Evolutionary conservation across 1,140 invertebrate species (phyloP).

Genomic region (Gyrodactylus bullatarudis): DNA sequence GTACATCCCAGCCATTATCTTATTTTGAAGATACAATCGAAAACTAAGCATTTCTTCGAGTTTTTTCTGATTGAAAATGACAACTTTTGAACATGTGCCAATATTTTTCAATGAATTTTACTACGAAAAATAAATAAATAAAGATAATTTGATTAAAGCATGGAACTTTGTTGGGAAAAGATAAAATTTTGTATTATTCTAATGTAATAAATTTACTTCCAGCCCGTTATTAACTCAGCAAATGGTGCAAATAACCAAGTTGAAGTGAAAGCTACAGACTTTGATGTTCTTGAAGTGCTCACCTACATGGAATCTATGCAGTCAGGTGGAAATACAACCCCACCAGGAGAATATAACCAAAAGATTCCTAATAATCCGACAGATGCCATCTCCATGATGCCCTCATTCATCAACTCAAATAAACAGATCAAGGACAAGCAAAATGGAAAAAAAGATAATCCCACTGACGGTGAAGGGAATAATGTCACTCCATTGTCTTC

Average conservation of each 20-base stretch:
- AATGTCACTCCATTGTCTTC: conserved; percentile 56
- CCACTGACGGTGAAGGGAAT: conserved; percentile 24
- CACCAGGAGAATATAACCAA: neutral
- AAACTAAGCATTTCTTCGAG: too few relatives aligned
- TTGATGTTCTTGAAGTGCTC: conserved; percentile 82
- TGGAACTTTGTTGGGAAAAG: too few relatives aligned
- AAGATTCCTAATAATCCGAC: neutral
- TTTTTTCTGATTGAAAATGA: too few relatives aligned
- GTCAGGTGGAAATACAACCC: neutral
- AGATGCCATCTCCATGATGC: conserved; percentile 1
- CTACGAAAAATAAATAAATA: too few relatives aligned
- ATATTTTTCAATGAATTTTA: too few relatives aligned
- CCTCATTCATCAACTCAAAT: conserved; percentile 15
- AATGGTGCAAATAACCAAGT: conserved; percentile 63
- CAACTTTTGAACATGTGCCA: too few relatives aligned
- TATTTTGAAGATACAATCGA: too few relatives aligned
- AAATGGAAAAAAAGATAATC: conserved; percentile 31
- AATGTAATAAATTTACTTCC: too few relatives aligned
- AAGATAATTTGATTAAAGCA: too few relatives aligned
- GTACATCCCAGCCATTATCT: too few relatives aligned
- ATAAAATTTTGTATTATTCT: too few relatives aligned
- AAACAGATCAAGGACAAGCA: neutral
- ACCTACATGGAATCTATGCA: neutral
- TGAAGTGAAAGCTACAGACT: conserved; percentile 53
- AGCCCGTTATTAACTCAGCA: too few relatives aligned